Conservation (phyloP, 2,113 vertebrate species). For the Saimiri boliviensis region DNA sequence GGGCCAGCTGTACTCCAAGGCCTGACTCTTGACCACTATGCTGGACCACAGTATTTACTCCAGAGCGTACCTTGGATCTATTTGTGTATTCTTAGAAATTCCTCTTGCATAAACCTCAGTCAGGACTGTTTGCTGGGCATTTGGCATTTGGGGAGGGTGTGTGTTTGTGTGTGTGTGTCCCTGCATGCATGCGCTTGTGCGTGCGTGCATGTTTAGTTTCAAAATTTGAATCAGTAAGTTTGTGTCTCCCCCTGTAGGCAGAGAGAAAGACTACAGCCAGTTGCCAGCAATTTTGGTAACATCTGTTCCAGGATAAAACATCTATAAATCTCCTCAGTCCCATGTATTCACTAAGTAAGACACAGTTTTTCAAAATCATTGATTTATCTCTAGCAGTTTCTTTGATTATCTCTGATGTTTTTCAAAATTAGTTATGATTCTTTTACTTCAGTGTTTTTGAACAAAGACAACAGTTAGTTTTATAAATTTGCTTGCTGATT, state of each 20-base stretch:
- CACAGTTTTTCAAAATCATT: slow-evolving; percentile 49
- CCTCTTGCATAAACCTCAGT: background rate
- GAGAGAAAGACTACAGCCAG: slow-evolving; percentile 30
- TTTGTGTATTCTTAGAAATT: background rate
- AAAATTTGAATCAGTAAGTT: slow-evolving; percentile 46
- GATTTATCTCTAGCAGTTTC: slow-evolving; percentile 46
- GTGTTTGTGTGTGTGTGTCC: background rate
- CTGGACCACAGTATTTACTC: background rate
- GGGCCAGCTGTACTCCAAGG: background rate
- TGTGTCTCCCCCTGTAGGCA: slow-evolving; percentile 55
- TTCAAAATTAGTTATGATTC: background rate
- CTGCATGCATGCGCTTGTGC: fast-evolving
- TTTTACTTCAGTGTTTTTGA: slow-evolving; percentile 42
- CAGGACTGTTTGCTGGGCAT: background rate
- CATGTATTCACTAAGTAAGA: slow-evolving; percentile 51
- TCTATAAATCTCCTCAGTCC: slow-evolving; percentile 46
- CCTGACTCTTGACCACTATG: background rate
- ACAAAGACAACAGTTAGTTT: slow-evolving; percentile 10
- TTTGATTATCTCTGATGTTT: slow-evolving; percentile 53
- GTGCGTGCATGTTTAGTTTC: background rate
- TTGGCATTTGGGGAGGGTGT: background rate
- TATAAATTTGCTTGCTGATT: slow-evolving; percentile 17
- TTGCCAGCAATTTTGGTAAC: slow-evolving; percentile 62
- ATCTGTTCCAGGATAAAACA: slow-evolving; percentile 53
- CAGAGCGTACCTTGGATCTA: background rate